Base-by-base conservation (phyloP, 2,113 vertebrate genomes). In the Sterrhoptilus dennistouni region DNA sequence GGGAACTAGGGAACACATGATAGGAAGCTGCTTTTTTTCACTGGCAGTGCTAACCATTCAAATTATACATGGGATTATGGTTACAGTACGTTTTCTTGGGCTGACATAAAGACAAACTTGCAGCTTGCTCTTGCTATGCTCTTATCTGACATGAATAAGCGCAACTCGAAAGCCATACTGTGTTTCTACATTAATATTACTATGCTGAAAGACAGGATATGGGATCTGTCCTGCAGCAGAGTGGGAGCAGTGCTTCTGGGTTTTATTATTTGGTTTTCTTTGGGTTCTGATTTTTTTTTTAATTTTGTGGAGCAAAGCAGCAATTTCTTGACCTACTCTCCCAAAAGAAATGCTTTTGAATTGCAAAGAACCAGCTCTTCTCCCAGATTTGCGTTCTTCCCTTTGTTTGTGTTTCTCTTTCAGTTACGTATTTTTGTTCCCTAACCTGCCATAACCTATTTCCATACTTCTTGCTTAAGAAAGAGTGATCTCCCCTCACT, bases 391-490 rank as follows among this genome's bases (percentile, higher is more conserved):
- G 21, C 70, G 56, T 24, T 83, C 23, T 77, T 13, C 16, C 6
- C 4, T 31, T 54, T 84, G 72, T 69, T 28, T 28, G 33, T 44
- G 29, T 38, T 94, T 92, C 25, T 75, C 27, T 89, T 81, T 71
- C 19, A 6, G 33, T 59, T 70, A 38, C 1, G 9, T 61, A n/a
- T 82, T 96, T 87, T 91, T 47, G 15, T 65, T 91, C 69, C 69
- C 44, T 91, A 82, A 66, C 54, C 44, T 86, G 33, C 80, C 44
- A 38, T 83, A 88, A 93, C 47, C 86, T 89, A 89, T 59, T 88
- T 95, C 71, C 35, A 75, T 27, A 71, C 19, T 81, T 91, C 72
- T 25, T 1, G 1, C 80, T 82, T 25, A 60, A 85, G 75, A 76
- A 83, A 50, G 42, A 59, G 42, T 0, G 0, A 38, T 77, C 20